phyloP scores from a whole-genome alignment of 2,888 invertebrate species.

The Phyto melanocephala region DNA sequence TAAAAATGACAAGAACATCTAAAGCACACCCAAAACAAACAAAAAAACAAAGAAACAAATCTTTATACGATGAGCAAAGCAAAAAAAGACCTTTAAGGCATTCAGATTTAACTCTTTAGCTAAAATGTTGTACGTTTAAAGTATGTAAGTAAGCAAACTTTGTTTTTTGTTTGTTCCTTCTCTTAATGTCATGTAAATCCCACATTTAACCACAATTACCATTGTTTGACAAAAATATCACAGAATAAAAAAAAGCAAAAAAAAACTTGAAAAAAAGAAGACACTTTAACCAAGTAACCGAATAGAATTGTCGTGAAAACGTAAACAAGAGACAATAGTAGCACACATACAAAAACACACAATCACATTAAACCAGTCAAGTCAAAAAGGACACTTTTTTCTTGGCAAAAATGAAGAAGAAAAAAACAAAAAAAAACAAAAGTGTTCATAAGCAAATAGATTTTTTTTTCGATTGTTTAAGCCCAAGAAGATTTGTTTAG shows the following conservation, averaged over 20 bases:
- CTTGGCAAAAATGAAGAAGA: not conserved
- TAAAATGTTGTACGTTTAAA: slow-evolving; percentile 8
- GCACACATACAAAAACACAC: slow-evolving; percentile 5
- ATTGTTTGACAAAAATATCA: slow-evolving; percentile 60
- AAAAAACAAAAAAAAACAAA: slow-evolving; percentile 46
- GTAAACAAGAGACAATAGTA: slow-evolving; percentile 29
- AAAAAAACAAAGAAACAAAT: slow-evolving; percentile 20
- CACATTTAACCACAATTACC: slow-evolving; percentile 64
- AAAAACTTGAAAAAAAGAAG: slow-evolving; percentile 47
- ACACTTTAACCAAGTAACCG: slow-evolving; percentile 63
- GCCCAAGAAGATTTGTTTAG: slow-evolving; percentile 40
- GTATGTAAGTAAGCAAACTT: slow-evolving; percentile 25
- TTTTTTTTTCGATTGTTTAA: slow-evolving; percentile 5
- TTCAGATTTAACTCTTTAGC: slow-evolving; percentile 1
- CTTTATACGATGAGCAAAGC: not conserved
- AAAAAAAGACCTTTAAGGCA: slow-evolving; percentile 39
- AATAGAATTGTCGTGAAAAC: slow-evolving; percentile 57
- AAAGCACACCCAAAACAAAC: slow-evolving; percentile 54
- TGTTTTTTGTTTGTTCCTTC: slow-evolving; percentile 22
- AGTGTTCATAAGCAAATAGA: slow-evolving; percentile 56
- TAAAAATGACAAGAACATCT: slow-evolving; percentile 54
- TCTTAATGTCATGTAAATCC: slow-evolving; percentile 64
- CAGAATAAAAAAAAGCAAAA: not conserved
- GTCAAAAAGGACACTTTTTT: slow-evolving; percentile 55
- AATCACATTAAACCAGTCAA: not conserved